Evolutionary conservation across 2,797 vertebrate genomes (phyloP).

Genomic region (Euphonia xanthogaster): DNA sequence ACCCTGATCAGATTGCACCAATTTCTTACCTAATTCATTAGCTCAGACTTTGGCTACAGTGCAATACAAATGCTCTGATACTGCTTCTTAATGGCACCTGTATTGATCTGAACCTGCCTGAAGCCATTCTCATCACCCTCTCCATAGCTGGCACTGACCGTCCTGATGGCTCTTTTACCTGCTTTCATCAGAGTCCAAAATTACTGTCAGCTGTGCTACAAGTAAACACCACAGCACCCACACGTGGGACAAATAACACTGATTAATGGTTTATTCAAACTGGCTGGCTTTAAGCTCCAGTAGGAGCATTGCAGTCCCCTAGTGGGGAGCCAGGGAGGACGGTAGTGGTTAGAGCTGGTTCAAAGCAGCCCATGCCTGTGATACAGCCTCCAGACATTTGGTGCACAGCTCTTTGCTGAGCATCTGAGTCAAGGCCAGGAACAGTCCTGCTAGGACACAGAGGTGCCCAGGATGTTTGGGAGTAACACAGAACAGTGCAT

Average conservation of each 20-base stretch:
- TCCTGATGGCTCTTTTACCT: background rate
- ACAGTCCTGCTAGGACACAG: background rate
- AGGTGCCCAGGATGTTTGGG: background rate
- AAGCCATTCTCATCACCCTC: background rate
- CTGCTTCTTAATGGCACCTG: background rate
- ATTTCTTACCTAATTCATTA: constrained; percentile 2
- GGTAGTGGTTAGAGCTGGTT: background rate
- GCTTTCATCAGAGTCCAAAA: background rate
- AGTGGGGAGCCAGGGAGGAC: background rate
- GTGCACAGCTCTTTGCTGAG: background rate
- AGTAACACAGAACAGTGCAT: background rate
- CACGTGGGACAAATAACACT: background rate
- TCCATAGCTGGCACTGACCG: background rate
- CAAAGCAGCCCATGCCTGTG: background rate
- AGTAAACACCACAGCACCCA: background rate
- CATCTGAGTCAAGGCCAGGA: accelerated
- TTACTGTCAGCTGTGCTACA: background rate
- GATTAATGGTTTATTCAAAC: background rate
- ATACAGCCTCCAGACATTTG: background rate
- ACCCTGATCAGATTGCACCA: background rate
- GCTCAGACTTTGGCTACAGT: background rate
- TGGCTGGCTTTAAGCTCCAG: background rate
- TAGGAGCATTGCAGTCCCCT: background rate
- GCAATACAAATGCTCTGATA: background rate
- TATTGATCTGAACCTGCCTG: background rate